Conservation (phyloP, 2,888 invertebrate genomes). For the Machimus atricapillus region DNA sequence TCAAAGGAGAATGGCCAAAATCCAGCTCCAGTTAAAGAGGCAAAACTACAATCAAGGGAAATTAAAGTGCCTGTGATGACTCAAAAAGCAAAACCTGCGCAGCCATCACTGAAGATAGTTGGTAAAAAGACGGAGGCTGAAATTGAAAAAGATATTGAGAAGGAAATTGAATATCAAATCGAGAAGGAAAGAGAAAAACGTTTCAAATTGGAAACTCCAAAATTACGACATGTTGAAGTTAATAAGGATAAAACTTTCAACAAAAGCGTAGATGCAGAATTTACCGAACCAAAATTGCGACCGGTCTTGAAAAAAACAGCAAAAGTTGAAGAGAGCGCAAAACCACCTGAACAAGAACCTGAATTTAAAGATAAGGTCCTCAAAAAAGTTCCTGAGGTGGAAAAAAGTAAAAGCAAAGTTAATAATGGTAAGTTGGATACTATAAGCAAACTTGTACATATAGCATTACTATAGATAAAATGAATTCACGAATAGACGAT, state of each 20-base stretch:
- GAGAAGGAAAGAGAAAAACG: conserved; percentile 51
- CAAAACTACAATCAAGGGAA: conserved; percentile 55
- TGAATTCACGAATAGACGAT: no score
- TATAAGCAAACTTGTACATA: neutral
- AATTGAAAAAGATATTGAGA: conserved; percentile 53
- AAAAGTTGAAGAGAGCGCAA: conserved; percentile 57
- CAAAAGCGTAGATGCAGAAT: conserved; percentile 57
- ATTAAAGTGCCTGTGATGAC: conserved; percentile 60
- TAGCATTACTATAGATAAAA: neutral
- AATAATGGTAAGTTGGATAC: conserved; percentile 17
- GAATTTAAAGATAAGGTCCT: conserved; percentile 60
- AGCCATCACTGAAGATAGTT: conserved; percentile 49
- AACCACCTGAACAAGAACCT: conserved; percentile 57
- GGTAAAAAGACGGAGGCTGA: conserved; percentile 39
- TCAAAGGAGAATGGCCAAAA: conserved; percentile 37
- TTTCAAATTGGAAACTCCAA: conserved; percentile 59
- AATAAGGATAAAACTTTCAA: conserved; percentile 59
- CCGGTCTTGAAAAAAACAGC: conserved; percentile 60
- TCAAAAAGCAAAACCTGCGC: conserved; percentile 51
- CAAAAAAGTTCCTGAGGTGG: conserved; percentile 54
- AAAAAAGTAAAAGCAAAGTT: neutral
- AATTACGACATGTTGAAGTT: conserved; percentile 58
- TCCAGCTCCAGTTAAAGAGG: conserved; percentile 44
- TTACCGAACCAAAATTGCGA: conserved; percentile 55
- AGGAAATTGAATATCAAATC: conserved; percentile 56